These are phyloP conservation scores for Heliconius eleuchia DNA, from an alignment of 1,140 invertebrate species.

Conservation along the genomic window DNA sequence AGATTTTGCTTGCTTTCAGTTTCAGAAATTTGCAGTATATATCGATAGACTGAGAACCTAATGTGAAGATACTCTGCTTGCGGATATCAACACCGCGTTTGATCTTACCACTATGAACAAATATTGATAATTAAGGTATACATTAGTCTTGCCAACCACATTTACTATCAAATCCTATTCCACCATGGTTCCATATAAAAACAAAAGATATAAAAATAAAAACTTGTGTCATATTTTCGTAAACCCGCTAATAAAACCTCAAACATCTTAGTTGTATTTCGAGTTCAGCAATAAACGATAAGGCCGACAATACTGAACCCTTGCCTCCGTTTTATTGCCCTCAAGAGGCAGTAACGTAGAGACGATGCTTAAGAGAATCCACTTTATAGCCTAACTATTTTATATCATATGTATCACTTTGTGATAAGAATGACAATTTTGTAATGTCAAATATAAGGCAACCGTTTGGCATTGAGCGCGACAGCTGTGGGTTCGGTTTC, in stretches of 20 bases:
- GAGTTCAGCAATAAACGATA: conserved; percentile 28
- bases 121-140: too few species aligned
- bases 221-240: neutral
- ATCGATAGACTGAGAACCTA: too few species aligned
- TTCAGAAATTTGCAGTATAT: too few species aligned
- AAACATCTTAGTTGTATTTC: conserved; percentile 23
- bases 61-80: too few species aligned
- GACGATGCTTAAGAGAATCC: conserved; percentile 31
- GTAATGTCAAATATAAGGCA: neutral
- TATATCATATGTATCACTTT: conserved; percentile 29
- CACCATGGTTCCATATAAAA: neutral
- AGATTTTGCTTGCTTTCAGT: too few species aligned
- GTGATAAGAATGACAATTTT: conserved; percentile 29
- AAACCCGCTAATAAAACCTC: conserved; percentile 11
- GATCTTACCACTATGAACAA: too few species aligned
- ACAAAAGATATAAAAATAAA: neutral
- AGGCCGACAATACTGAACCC: conserved; percentile 27
- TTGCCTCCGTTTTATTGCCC: conserved; percentile 29
- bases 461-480: too few species aligned
- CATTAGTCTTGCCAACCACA: neutral
- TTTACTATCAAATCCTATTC: neutral
- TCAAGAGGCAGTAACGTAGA: conserved; percentile 26
- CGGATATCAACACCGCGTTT: too few species aligned
- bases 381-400: conserved; percentile 30
- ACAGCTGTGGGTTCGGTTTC: too few species aligned